Conservation (phyloP, 2,888 invertebrate species). For the Ypsolopha sequella region DNA sequence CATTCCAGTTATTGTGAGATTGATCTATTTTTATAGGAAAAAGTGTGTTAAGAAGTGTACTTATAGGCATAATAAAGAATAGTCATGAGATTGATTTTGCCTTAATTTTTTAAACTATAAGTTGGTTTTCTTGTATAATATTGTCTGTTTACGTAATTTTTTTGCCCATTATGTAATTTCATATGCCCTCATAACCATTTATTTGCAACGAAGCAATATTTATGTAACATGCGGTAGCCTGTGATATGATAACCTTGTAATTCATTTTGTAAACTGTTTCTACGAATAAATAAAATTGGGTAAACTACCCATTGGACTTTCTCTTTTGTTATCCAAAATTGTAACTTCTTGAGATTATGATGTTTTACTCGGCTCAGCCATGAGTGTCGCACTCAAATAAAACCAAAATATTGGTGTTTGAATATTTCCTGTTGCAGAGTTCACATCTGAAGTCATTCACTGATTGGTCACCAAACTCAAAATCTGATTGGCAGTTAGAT, state of each 20-base stretch:
- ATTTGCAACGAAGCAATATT: slow-evolving; percentile 18
- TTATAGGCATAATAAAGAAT: slow-evolving; percentile 14
- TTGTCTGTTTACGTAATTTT: slow-evolving; percentile 6
- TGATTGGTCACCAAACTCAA: no score
- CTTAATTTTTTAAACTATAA: not conserved
- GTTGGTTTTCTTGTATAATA: not conserved
- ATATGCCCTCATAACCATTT: not conserved
- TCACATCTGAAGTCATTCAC: no score
- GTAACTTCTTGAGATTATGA: no score
- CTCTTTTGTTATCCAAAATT: no score
- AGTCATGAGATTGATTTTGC: slow-evolving; percentile 27
- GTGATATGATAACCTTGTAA: slow-evolving; percentile 40
- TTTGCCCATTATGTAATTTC: not conserved
- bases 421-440: no score
- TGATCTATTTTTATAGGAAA: slow-evolving; percentile 2
- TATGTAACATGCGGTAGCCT: slow-evolving; percentile 44
- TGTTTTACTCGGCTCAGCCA: no score
- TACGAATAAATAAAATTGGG: slow-evolving; percentile 39
- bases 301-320: slow-evolving; percentile 11
- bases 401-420: no score
- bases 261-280: slow-evolving; percentile 44
- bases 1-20: not conserved
- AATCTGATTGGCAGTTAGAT: no score
- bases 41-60: slow-evolving; percentile 10
- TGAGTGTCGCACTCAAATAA: no score